Evolutionary conservation across 1,140 invertebrate genomes (phyloP).

Genomic region (Hyposmocoma kahamanoa): DNA sequence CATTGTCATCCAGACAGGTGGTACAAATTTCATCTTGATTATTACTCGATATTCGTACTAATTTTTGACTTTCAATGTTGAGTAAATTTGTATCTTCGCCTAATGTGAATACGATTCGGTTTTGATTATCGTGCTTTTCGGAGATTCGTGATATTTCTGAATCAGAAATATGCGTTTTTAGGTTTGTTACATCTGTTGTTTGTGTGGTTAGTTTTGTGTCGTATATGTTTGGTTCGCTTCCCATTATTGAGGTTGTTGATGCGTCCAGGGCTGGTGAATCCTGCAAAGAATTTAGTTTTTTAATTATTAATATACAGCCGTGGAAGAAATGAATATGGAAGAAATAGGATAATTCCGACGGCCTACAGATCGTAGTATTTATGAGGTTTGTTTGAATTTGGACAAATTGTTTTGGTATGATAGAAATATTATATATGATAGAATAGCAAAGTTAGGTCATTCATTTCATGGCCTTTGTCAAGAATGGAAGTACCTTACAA

Average conservation of each 20-base stretch:
- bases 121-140: slow-evolving; percentile 10
- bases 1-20: slow-evolving; percentile 33
- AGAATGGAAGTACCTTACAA: too few relatives aligned
- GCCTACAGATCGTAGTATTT: too few relatives aligned
- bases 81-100: slow-evolving; percentile 29
- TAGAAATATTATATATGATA: too few relatives aligned
- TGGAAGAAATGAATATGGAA: too few relatives aligned
- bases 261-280: slow-evolving; percentile 41
- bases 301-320: too few relatives aligned
- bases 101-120: slow-evolving; percentile 44
- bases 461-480: too few relatives aligned
- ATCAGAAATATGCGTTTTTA: slow-evolving; percentile 63
- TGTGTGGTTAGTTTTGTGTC: slow-evolving; percentile 41
- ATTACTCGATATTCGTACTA: slow-evolving; percentile 53
- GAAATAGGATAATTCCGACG: too few relatives aligned
- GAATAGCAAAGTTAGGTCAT: too few relatives aligned
- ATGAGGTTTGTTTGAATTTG: too few relatives aligned
- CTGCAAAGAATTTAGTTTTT: slow-evolving; percentile 34
- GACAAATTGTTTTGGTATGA: too few relatives aligned
- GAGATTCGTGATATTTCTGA: slow-evolving; percentile 49
- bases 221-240: slow-evolving; percentile 65
- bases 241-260: slow-evolving; percentile 65
- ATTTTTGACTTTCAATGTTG: slow-evolving; percentile 21
- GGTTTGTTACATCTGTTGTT: slow-evolving; percentile 10
- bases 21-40: slow-evolving; percentile 43